These are phyloP conservation scores for Dynastes tityus DNA, from an alignment of 2,888 invertebrate species.

Conservation along the genomic window DNA sequence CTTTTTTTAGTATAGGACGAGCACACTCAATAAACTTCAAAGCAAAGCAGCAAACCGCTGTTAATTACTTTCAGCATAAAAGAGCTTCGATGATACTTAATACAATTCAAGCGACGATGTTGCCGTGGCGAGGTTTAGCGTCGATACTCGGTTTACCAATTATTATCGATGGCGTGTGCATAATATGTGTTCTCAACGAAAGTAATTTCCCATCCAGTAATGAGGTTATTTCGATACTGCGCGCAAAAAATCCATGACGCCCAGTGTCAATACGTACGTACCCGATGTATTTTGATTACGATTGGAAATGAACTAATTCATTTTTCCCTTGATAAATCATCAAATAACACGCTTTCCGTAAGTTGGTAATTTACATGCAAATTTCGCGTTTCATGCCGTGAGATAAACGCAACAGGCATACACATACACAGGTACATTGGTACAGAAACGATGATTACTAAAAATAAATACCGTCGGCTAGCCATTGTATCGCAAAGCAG, in stretches of 20 bases:
- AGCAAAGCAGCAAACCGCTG: too few species aligned
- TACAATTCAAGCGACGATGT: too few species aligned
- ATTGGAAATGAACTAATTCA: conserved; percentile 43
- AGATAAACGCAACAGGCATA: conserved; percentile 26
- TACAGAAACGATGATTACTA: conserved; percentile 20
- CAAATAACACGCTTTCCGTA: conserved; percentile 34
- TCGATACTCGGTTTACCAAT: not conserved
- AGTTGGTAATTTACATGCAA: conserved; percentile 45
- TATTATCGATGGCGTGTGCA: conserved; percentile 6
- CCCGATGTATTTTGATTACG: conserved; percentile 31
- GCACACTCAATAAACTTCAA: too few species aligned
- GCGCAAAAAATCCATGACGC: not conserved
- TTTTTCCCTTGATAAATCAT: conserved; percentile 34
- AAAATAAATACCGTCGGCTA: conserved; percentile 28
- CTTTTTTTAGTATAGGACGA: too few species aligned
- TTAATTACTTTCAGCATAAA: too few species aligned
- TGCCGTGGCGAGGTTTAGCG: too few species aligned
- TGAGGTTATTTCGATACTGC: conserved; percentile 7
- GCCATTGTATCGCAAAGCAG: conserved; percentile 2
- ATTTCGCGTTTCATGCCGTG: conserved; percentile 17
- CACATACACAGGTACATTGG: not conserved
- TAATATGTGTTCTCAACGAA: not conserved
- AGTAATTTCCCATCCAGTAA: conserved; percentile 22
- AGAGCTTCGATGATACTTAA: too few species aligned
- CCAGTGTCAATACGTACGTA: not conserved